Conservation (phyloP, 2,113 vertebrate species). For the Platysternon megacephalum region DNA sequence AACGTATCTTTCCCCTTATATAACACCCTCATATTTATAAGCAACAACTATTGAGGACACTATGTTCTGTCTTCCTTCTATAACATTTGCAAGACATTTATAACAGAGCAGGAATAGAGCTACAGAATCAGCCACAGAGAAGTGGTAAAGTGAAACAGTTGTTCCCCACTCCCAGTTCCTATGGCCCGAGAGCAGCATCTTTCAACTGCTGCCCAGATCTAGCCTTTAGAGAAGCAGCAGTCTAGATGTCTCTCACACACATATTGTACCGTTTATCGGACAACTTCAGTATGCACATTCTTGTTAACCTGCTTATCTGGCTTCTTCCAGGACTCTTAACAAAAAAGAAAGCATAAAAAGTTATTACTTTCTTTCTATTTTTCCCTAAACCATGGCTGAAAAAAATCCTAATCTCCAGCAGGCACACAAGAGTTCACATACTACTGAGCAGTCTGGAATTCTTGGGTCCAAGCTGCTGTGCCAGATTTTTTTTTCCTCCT, state of each 20-base stretch:
- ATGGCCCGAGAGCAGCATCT: not conserved
- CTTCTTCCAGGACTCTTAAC: not conserved
- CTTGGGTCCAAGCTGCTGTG: not conserved
- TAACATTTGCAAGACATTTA: not conserved
- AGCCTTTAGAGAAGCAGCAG: not conserved
- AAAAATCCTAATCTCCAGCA: not conserved
- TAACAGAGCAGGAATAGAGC: not conserved
- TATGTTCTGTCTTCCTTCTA: not conserved
- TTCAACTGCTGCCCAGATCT: not conserved
- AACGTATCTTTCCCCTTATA: not conserved
- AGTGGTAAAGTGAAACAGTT: not conserved
- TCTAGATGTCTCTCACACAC: not conserved
- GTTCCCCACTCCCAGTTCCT: not conserved
- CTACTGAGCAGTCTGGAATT: not conserved
- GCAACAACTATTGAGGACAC: not conserved
- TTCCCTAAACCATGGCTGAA: not conserved
- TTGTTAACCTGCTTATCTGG: not conserved
- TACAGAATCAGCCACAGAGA: not conserved
- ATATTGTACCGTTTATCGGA: not conserved
- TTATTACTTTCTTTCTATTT: not conserved
- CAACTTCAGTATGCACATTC: not conserved
- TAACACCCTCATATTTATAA: not conserved
- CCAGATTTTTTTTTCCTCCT: not conserved
- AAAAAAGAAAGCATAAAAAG: not conserved
- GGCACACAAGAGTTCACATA: not conserved